These are phyloP conservation scores for Allacma fusca DNA, from an alignment of 2,888 invertebrate species.

Conservation along the genomic window DNA sequence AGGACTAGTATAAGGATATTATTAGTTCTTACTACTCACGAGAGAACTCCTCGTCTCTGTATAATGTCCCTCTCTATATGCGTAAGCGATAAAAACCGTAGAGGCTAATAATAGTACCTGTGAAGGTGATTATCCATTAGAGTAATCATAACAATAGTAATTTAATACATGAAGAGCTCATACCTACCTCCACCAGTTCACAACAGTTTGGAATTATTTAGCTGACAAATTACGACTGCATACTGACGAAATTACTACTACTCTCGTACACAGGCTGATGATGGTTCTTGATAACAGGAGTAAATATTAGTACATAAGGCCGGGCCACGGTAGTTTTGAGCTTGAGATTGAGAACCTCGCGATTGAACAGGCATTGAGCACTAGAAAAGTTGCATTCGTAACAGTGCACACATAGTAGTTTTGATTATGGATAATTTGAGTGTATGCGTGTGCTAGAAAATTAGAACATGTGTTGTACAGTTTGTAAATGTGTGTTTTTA, in stretches of 20 bases:
- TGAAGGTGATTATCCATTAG: not conserved
- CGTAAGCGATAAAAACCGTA: no score
- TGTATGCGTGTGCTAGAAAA: no score
- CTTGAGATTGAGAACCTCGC: not conserved
- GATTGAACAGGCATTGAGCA: not conserved
- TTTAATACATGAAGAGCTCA: not conserved
- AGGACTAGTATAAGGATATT: no score
- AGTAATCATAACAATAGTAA: constrained; percentile 11
- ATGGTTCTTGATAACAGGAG: not conserved
- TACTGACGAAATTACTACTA: not conserved
- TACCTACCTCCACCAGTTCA: no score
- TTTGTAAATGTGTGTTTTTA: no score
- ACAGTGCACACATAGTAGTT: not conserved
- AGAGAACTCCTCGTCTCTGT: no score
- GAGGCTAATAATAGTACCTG: not conserved
- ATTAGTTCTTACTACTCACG: no score
- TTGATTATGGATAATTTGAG: no score
- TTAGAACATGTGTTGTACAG: no score
- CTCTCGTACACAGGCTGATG: not conserved
- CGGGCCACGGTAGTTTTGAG: not conserved
- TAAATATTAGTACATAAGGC: not conserved
- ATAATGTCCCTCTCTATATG: no score
- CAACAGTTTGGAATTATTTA: not conserved
- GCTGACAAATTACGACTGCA: not conserved
- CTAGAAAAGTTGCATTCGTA: not conserved